These are phyloP conservation scores for Stercorarius parasiticus DNA, from an alignment of 2,113 vertebrate genomes.

Conservation along the genomic window DNA sequence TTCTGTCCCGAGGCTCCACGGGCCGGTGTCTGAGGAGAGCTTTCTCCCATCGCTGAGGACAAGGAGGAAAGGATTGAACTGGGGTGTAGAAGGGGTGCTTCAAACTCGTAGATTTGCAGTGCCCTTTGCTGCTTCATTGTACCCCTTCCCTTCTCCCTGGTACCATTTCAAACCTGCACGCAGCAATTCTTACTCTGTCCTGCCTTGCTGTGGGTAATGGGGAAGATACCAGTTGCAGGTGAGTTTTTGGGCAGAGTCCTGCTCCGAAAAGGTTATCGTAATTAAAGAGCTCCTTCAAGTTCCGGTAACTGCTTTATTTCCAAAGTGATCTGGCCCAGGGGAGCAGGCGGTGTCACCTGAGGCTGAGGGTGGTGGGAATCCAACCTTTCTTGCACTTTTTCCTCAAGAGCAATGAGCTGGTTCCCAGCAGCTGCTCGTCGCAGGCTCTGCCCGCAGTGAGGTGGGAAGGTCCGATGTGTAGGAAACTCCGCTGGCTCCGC, in stretches of 20 bases:
- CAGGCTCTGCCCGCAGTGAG: background rate
- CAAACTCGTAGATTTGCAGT: fast-evolving
- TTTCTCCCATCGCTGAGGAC: fast-evolving
- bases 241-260: background rate
- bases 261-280: fast-evolving
- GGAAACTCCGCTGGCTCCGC: background rate
- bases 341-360: background rate
- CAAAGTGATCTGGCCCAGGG: background rate
- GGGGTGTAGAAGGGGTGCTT: background rate
- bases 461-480: background rate
- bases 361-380: background rate
- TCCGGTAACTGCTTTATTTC: no score
- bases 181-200: fast-evolving
- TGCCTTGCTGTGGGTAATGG: background rate
- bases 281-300: background rate
- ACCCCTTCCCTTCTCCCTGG: fast-evolving
- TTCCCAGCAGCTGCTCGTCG: background rate
- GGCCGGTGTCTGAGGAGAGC: background rate
- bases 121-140: fast-evolving
- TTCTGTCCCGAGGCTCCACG: fast-evolving
- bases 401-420: background rate
- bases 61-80: background rate
- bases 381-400: background rate
- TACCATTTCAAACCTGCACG: fast-evolving
- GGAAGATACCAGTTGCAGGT: fast-evolving